Evolutionary conservation across 2,113 vertebrate species (phyloP).

Genomic region (Astatoreochromis straeleni): DNA sequence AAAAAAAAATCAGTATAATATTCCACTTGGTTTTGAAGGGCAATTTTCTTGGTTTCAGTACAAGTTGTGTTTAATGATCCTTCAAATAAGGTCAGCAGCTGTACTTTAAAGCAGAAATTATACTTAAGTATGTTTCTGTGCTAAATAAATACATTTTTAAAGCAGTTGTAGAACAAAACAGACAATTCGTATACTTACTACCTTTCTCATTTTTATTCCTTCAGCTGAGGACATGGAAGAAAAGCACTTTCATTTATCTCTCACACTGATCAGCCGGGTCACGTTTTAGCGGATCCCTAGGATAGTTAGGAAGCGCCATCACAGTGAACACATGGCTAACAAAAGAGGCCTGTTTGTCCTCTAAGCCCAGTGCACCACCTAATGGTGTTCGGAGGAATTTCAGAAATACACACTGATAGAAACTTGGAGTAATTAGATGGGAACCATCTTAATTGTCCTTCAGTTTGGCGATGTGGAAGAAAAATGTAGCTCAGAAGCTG

Average conservation of each 20-base stretch:
- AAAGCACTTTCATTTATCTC: slow-evolving; percentile 23
- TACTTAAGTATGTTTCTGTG: neutral
- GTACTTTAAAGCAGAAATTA: neutral
- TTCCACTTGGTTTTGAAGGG: neutral
- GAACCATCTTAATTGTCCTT: slow-evolving; percentile 53
- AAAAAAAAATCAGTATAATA: neutral
- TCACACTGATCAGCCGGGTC: slow-evolving; percentile 33
- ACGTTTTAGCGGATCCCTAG: slow-evolving; percentile 46
- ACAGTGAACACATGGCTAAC: slow-evolving; percentile 64
- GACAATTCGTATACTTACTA: neutral
- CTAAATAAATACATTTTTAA: neutral
- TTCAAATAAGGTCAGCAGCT: neutral
- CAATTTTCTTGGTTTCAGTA: neutral
- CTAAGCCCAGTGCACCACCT: slow-evolving; percentile 53
- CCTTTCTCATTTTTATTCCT: neutral
- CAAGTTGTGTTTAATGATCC: neutral
- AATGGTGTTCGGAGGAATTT: slow-evolving; percentile 30
- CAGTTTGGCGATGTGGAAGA: neutral
- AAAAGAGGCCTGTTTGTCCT: slow-evolving; percentile 57
- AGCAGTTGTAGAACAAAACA: neutral
- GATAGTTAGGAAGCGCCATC: slow-evolving; percentile 59
- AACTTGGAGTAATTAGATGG: slow-evolving; percentile 23
- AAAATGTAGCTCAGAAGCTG: neutral
- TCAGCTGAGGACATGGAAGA: neutral
- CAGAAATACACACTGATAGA: neutral